Conservation (phyloP, 2,888 invertebrate species). For the Dryadula phaetusa region DNA sequence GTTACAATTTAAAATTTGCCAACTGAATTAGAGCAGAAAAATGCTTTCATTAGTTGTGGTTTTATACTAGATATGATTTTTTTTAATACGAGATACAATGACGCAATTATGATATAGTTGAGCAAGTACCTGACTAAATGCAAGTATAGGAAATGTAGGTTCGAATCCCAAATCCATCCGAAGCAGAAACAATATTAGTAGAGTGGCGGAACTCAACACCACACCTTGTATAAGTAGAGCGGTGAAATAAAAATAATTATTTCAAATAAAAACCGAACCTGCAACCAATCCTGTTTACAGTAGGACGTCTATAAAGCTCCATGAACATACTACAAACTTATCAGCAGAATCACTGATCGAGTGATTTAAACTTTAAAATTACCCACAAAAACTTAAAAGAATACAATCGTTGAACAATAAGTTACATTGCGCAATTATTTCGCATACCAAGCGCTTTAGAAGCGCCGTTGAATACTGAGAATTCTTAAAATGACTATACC, state of each 20-base stretch:
- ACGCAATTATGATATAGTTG: not conserved
- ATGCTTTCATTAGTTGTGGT: slow-evolving; percentile 1
- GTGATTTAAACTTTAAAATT: slow-evolving; percentile 15
- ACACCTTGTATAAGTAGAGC: too few relatives aligned
- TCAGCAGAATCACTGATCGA: not conserved
- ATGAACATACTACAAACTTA: not conserved
- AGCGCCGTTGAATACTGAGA: slow-evolving; percentile 23
- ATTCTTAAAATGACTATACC: not conserved
- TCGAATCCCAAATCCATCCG: not conserved
- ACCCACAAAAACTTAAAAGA: slow-evolving; percentile 25
- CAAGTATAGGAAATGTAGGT: too few relatives aligned
- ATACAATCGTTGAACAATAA: slow-evolving; percentile 35
- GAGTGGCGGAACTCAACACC: too few relatives aligned
- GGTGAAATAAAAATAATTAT: too few relatives aligned
- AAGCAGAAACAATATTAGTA: too few relatives aligned
- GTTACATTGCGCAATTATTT: slow-evolving; percentile 34
- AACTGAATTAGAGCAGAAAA: slow-evolving; percentile 16
- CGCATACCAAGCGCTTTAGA: slow-evolving; percentile 16
- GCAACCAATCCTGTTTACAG: too few relatives aligned
- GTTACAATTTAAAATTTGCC: slow-evolving; percentile 2
- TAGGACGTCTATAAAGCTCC: too few relatives aligned
- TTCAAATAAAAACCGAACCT: too few relatives aligned
- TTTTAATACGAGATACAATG: not conserved
- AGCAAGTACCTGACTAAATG: not conserved
- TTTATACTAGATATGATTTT: not conserved